Evolutionary conservation across 2,797 vertebrate species (phyloP), one percentile per base, ranked within the genome.

Genomic region (Liparis tanakae): DNA sequence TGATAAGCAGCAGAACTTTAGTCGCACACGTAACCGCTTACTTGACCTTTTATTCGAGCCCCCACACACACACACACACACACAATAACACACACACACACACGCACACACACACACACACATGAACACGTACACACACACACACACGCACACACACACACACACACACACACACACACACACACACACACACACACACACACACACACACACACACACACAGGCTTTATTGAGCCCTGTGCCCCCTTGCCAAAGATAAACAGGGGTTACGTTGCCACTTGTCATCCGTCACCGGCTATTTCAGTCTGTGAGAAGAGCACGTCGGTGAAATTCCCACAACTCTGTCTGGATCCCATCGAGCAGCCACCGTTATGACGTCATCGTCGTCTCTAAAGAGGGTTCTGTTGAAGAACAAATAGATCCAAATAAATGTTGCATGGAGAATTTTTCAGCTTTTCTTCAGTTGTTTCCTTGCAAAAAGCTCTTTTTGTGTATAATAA

Each of bases 261-360:
- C 68, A 70, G 55, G 12, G 67, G 56, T 70, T 71, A 77, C 85
- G 70, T 66, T 74, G 54, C 25, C 63, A 76, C 43, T 81, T 76
- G 59, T 76, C 67, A 41, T 62, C 25, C 76, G 59, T 76, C 67
- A 41, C 64, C 25, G 51, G 58, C 87, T 90, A 89, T 92, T 92
- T 93, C 43, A 36, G 89, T 87, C 90, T 85, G 75, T 94, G 94
- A 91, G 94, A 94, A 94, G 41, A 17, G 1, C 22, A 83, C 5
- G 54, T 74, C 53, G 33, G 50, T 63, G 43, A 81, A 90, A 86
- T 91, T 94, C 94, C 89, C 93, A 94, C 77, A 89, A 89, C 55
- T 62, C 48, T 73, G 39, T 66, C 65, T 22, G 37, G 70, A 64
- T 76, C 62, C 51, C 25, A 75, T 80, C 48, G 71, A 55, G 22